These are phyloP conservation scores for Gymnopithys bicolor DNA, from an alignment of 2,797 vertebrate species.

Conservation along the genomic window DNA sequence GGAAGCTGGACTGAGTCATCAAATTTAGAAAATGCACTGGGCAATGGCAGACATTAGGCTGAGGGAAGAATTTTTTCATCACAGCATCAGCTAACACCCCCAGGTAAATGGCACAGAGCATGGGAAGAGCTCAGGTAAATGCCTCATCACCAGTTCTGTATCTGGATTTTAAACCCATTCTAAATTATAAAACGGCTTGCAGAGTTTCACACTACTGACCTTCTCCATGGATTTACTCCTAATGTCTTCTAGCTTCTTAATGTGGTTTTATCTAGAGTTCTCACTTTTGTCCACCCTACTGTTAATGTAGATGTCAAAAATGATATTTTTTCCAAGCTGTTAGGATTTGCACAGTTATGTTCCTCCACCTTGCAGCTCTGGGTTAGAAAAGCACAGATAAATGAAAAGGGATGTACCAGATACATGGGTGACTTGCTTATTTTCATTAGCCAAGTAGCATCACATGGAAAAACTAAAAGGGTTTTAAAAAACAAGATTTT, in stretches of 20 bases:
- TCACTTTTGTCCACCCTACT: neutral
- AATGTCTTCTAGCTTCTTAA: neutral
- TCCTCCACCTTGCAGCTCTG: neutral
- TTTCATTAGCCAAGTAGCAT: neutral
- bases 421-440: neutral
- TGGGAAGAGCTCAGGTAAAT: neutral
- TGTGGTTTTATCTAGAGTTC: neutral
- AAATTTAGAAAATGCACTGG: neutral
- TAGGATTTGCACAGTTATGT: neutral
- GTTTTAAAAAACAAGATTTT: neutral
- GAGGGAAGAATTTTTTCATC: neutral
- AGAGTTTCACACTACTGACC: neutral
- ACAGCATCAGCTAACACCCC: neutral
- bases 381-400: neutral
- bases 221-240: neutral
- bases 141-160: neutral
- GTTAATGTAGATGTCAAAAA: neutral
- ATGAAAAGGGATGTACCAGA: neutral
- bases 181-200: neutral
- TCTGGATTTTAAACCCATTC: neutral
- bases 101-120: neutral
- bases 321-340: neutral
- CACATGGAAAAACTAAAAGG: neutral
- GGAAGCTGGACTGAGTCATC: neutral
- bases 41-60: neutral